Evolutionary conservation across 1,140 invertebrate species (phyloP), one percentile per base, ranked within the genome.

Genomic region (Helicoverpa zea): DNA sequence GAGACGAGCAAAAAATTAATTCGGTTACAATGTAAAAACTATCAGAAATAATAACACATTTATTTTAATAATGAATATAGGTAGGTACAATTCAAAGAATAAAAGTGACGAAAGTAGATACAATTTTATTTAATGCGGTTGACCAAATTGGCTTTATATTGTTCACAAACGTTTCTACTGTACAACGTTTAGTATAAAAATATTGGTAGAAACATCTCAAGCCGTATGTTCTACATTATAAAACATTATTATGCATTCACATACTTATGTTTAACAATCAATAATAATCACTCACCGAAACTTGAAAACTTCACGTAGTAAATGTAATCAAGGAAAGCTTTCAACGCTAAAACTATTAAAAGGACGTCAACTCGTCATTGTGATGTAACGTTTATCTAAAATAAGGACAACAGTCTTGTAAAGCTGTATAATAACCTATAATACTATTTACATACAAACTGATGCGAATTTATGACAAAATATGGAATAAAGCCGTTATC

Each of bases 171-270:
- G 16, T 51, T 74, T 81, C 13, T 79, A 74, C 80, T 83, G 61
- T 83, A 84, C 74, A 84, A 85, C 80, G 83, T 80, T 83, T 77
- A 78, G 43, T 85, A 87, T 78, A 80, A 86, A 87, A 83, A 83
- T 85, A 85, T 84, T 43, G 30, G 13, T 70, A 70, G 16, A 66
- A 63, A 77, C 49, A 54, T 54, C 64, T 54, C 16, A 76, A 77
- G 47, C 75, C 11, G 52, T 79, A 68, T 74, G 72, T 49, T 58
- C 52, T 51, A 77, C 61, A 52, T 52, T 58, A 56, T 30, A 79
- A 58, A 70, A 79, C 12, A 43, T 35, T 68, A 79, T 58, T 79
- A 79, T 79, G 63, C 63, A 10, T 66, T 70, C 52, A 66, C 29
- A 66, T 66, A 51, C 56, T 14, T 77, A n/a, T n/a, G 18, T 35